These are phyloP conservation scores for Pseudoips prasinana DNA, from an alignment of 2,888 invertebrate genomes.

Conservation along the genomic window DNA sequence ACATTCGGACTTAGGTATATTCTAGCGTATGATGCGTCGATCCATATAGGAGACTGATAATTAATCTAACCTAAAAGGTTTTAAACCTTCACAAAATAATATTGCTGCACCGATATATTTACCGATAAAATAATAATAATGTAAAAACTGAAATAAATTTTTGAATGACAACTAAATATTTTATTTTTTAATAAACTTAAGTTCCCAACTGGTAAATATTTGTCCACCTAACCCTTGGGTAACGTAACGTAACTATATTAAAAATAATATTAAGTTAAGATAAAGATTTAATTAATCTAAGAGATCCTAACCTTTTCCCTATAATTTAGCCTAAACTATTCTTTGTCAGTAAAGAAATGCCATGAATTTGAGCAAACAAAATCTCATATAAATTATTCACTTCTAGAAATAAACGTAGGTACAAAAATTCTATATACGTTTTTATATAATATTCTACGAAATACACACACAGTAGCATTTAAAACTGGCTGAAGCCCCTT, in stretches of 20 bases:
- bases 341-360: conserved; percentile 71
- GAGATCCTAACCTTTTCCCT: conserved; percentile 59
- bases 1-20: conserved; percentile 76
- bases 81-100: conserved; percentile 52
- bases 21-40: conserved; percentile 79
- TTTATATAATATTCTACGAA: background rate
- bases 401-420: conserved; percentile 18
- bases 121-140: conserved; percentile 37
- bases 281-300: conserved; percentile 25
- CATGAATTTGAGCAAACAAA: conserved; percentile 78
- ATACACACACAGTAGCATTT: conserved; percentile 14
- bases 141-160: conserved; percentile 38
- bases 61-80: conserved; percentile 52
- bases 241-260: conserved; percentile 7
- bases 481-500: conserved; percentile 33
- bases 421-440: conserved; percentile 14
- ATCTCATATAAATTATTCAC: conserved; percentile 36
- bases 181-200: conserved; percentile 26
- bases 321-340: conserved; percentile 45
- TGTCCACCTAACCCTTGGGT: conserved; percentile 57
- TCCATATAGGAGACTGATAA: conserved; percentile 60
- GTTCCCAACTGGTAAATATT: conserved; percentile 49
- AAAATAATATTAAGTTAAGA: conserved; percentile 31
- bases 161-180: conserved; percentile 38
- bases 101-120: conserved; percentile 59